Conservation (phyloP, 2,797 vertebrate species). For the Acanthurus tractus region DNA sequence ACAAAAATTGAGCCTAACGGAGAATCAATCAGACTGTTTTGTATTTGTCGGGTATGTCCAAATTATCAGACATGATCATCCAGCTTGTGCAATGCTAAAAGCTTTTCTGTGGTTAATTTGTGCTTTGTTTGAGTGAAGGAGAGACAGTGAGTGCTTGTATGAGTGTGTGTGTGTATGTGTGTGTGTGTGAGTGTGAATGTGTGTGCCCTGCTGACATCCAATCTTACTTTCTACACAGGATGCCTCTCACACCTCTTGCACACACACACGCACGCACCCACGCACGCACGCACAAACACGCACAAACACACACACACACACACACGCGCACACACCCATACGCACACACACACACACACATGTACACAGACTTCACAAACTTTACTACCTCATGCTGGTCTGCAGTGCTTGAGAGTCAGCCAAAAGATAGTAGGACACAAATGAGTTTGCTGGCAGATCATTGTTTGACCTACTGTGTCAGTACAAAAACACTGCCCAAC, state of each 20-base stretch:
- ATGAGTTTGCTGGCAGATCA: constrained; percentile 51
- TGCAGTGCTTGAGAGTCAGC: constrained; percentile 51
- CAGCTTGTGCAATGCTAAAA: constrained; percentile 20
- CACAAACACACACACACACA: no score
- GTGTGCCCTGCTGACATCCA: constrained; percentile 62
- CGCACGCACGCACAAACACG: no score
- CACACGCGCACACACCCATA: no score
- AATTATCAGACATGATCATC: constrained; percentile 20
- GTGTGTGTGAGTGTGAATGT: constrained; percentile 10
- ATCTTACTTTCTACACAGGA: constrained; percentile 60
- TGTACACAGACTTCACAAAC: constrained; percentile 28
- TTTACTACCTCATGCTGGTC: constrained; percentile 45
- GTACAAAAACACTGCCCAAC: constrained; percentile 2
- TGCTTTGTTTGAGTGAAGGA: no score
- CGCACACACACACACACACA: no score
- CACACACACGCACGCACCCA: not conserved
- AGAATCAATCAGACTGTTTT: constrained; percentile 15
- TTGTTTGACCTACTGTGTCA: constrained; percentile 41
- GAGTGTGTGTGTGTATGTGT: no score
- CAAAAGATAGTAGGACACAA: constrained; percentile 55
- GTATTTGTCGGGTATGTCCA: not conserved
- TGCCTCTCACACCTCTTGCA: constrained; percentile 50
- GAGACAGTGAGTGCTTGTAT: no score
- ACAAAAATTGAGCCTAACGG: constrained; percentile 24
- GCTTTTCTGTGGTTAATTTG: constrained; percentile 6